Conservation (phyloP, 2,888 invertebrate species). For the Resseliella maxima region DNA sequence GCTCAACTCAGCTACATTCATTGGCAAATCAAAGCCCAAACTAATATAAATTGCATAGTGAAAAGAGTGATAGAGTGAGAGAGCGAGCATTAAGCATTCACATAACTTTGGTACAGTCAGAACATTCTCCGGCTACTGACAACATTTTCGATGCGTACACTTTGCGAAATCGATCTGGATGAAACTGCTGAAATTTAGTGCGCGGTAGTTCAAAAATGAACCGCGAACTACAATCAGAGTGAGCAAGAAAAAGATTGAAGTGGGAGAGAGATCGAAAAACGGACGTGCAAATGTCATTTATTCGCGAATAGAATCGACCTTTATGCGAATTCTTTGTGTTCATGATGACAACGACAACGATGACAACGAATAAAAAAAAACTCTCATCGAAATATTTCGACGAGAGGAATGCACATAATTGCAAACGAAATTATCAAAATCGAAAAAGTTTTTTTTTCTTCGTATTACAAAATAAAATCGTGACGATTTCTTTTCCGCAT, state of each 20-base stretch:
- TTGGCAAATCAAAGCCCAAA: slow-evolving; percentile 11
- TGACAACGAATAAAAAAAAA: too few relatives aligned
- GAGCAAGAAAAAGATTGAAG: neutral
- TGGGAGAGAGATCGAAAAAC: neutral
- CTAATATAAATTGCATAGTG: slow-evolving; percentile 7
- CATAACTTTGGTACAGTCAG: slow-evolving; percentile 14
- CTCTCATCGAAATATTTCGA: neutral
- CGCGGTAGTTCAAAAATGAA: neutral
- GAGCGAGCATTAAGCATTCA: neutral
- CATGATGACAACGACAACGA: too few relatives aligned
- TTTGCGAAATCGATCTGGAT: neutral
- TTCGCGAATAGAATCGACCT: neutral
- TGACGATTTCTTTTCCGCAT: slow-evolving; percentile 39
- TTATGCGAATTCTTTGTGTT: neutral
- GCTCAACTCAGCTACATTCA: too few relatives aligned
- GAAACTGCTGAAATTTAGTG: slow-evolving; percentile 8
- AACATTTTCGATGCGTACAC: neutral
- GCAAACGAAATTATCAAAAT: neutral
- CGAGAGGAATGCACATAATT: neutral
- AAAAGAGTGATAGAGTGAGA: too few relatives aligned
- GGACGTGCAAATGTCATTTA: neutral
- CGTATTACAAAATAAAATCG: too few relatives aligned
- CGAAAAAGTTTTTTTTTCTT: neutral
- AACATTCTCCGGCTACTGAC: neutral
- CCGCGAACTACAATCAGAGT: neutral